Base-by-base conservation (phyloP, 2,797 vertebrate genomes). In the Channallabes apus region DNA sequence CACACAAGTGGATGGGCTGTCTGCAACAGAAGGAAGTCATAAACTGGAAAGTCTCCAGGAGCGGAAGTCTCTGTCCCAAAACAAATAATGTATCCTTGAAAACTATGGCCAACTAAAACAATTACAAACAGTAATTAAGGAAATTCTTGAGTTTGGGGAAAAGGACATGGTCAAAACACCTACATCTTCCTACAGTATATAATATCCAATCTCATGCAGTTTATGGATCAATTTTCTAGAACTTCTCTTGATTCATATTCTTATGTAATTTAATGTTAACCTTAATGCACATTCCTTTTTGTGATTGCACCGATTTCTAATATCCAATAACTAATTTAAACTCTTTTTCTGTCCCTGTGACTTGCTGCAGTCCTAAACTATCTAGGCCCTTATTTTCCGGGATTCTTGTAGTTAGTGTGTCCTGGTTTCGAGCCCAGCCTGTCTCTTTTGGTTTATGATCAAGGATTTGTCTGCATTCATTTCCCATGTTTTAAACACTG, bases 11-110 rank as follows among this genome's bases (percentile, higher is more conserved):
- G 90, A 84, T 81, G 88, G 90, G 94, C 91, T 95, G 93, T 95
- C 93, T 84, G 93, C 94, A 95, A 93, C 91, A 95, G 95, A 95
- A 95, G 95, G 95, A 96, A 95, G 94, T 94, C 94, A 93, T 95
- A 95, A 95, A 95, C 89, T 87, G 86, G 91, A 93, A 91, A 93
- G 91, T 88, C 91, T 94, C 92, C 93, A 92, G 87, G 89, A 90
- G 87, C 92, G 95, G 94, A 95, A 95, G 90, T 89, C 88, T 92
- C 92, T 88, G 92, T 93, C 94, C 91, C 92, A 87, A 92, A 80
- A 82, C 90, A 91, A 88, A 91, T 91, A 92, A 93, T 91, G 93
- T 93, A 91, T 92, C 92, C 92, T 94, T 94, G 92, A 94, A 93
- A 93, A 92, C 82, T 78, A 3, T 80, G 89, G 91, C 92, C 90